Evolutionary conservation across 2,888 invertebrate species (phyloP).

Genomic region (Agriopis leucophaearia): DNA sequence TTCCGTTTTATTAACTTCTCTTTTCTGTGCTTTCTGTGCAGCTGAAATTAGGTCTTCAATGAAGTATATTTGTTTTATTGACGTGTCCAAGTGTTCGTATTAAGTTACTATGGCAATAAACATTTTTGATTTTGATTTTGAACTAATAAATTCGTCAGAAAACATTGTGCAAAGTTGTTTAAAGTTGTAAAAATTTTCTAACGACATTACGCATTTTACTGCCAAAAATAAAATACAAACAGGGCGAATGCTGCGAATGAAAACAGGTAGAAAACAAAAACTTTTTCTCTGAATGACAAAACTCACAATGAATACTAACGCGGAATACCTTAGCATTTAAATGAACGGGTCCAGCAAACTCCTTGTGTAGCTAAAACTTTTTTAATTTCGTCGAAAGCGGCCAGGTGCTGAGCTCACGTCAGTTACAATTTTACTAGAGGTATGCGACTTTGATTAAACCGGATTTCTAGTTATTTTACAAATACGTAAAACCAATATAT

Average conservation of each 20-base stretch:
- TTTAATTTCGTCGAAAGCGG: constrained; percentile 82
- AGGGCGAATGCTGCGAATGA: constrained; percentile 56
- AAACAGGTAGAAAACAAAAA: constrained; percentile 65
- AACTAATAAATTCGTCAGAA: no score
- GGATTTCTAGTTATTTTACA: neutral
- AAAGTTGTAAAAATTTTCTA: neutral
- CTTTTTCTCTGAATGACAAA: constrained; percentile 77
- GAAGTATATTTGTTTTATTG: no score
- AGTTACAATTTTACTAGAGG: constrained; percentile 45
- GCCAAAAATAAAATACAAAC: constrained; percentile 50
- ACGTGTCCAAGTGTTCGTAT: no score
- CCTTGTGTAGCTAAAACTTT: constrained; percentile 79
- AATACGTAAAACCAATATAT: neutral
- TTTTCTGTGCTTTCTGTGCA: no score
- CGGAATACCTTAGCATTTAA: constrained; percentile 81
- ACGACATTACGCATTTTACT: constrained; percentile 1
- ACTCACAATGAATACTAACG: constrained; percentile 80
- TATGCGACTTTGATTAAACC: neutral
- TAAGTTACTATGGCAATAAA: no score
- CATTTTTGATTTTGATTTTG: no score
- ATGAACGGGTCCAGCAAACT: constrained; percentile 76
- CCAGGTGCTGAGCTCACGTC: constrained; percentile 79
- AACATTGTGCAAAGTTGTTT: neutral
- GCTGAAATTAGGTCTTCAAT: no score
- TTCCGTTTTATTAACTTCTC: no score